Percentiles rank a stretch among this genome's conserved stretches.
These are phyloP conservation scores for Eupithecia vulgata DNA, from an alignment of 2,888 invertebrate genomes.

Conservation along the genomic window DNA sequence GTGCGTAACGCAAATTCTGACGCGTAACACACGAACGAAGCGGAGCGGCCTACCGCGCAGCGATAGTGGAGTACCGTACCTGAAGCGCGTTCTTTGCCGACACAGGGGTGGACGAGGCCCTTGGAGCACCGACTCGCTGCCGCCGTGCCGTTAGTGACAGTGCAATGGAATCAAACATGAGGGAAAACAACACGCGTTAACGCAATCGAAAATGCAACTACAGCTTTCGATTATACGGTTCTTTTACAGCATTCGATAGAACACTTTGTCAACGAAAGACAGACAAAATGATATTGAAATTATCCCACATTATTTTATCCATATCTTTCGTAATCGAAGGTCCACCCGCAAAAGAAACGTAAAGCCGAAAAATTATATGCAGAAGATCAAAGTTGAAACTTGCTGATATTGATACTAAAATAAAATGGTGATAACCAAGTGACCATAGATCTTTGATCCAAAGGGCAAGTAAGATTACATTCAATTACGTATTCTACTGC, in stretches of 20 bases:
- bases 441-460: neutral
- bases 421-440: neutral
- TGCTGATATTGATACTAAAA: slow-evolving; percentile 1
- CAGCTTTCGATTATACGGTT: slow-evolving; percentile 25
- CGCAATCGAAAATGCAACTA: slow-evolving; percentile 63
- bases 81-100: slow-evolving; percentile 86
- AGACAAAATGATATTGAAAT: neutral
- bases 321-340: neutral
- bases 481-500: slow-evolving; percentile 10
- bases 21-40: slow-evolving; percentile 54
- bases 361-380: neutral
- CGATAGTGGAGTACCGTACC: slow-evolving; percentile 85
- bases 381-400: slow-evolving; percentile 20
- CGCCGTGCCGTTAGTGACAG: slow-evolving; percentile 78
- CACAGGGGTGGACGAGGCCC: slow-evolving; percentile 83
- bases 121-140: slow-evolving; percentile 81
- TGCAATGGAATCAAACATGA: slow-evolving; percentile 78
- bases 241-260: neutral
- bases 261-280: neutral
- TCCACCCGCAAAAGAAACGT: neutral
- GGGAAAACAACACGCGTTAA: slow-evolving; percentile 80
- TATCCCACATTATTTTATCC: neutral
- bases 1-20: slow-evolving; percentile 48
- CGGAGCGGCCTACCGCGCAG: slow-evolving; percentile 70
- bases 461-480: slow-evolving; percentile 14